Base-by-base conservation (phyloP, 2,797 vertebrate genomes). In the Mus minutoides region DNA sequence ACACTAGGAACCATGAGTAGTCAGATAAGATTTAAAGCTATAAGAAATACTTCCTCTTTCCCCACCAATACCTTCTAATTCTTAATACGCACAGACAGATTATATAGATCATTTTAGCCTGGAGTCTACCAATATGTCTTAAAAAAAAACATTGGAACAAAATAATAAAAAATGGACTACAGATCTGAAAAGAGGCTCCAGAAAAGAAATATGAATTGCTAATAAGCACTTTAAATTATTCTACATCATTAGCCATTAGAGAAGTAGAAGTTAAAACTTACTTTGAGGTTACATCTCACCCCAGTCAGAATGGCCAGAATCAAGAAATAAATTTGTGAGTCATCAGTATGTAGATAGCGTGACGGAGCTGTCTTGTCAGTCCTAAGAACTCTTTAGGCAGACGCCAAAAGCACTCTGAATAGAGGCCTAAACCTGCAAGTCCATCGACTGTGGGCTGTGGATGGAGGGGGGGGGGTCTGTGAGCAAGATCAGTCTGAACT, bases 321-420 rank as follows among this genome's bases (percentile, higher is more conserved):
- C 31, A 73, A 49, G 22, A 93, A 73, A 91, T 3, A 96, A 56
- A 94, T 92, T 29, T 92, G 54, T 92, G 85, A 94, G 90, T 94
- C 71, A 94, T 83, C 49, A 80, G 34, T 58, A 89, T 26, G 93
- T 13, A 94, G 52, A 40, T 67, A 54, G 37, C 76, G 56, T 67
- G 19, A 75, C 16, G 0, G 14, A 43, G 37, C 54, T 37, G 58
- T 88, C 16, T 75, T 75, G 10, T 75, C 69, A 43, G 22, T 29
- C n/a, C 14, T 29, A 95, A 94, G 73, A 91, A 80, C 34, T 60
- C 31, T 71, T 75, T 89, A 52, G 56, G 24, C 67, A 94, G 12
- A 52, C 40, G 75, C 40, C 31, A 62, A 89, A 93, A 82, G 37
- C 43, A 6, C 14, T 9, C 40, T 31, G n/a, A 43, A 34, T 4